Evolutionary conservation across 1,140 invertebrate genomes (phyloP), one percentile per base, ranked within the genome.

Genomic region (Coelopa frigida): DNA sequence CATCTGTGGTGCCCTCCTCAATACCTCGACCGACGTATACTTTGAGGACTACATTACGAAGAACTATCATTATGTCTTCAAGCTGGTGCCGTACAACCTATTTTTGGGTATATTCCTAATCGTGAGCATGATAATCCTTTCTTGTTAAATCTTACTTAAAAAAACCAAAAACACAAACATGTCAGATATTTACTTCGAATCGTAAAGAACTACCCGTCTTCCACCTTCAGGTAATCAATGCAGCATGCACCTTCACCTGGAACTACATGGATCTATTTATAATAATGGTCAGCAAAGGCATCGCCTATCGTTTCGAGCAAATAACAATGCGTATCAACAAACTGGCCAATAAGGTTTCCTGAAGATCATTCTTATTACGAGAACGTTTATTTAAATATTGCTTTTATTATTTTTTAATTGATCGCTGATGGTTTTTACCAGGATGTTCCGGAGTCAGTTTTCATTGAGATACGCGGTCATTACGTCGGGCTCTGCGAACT

Each of bases 181-280:
- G n/a, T n/a, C n/a, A n/a, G n/a, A n/a, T n/a, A n/a, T n/a, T n/a
- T n/a, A n/a, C n/a, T n/a, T n/a, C n/a, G n/a, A n/a, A n/a, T n/a
- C n/a, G n/a, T n/a, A n/a, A n/a, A n/a, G n/a, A n/a, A n/a, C n/a
- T n/a, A n/a, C n/a, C n/a, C n/a, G n/a, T n/a, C n/a, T n/a, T n/a
- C n/a, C n/a, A n/a, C n/a, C n/a, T n/a, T n/a, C n/a, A 67, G 63
- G 21, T 64, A 5, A 27, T 60, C 1, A 65, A 57, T 46, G 50
- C 56, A 7, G 41, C 54, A 6, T 61, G 58, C 12, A 85, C 83
- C 3, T 79, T 83, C 18, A 73, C 78, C 0, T 83, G 81, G 81
- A 82, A 81, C 55, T 83, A 79, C 40, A 80, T 76, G 31, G 81
- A 83, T 54, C 48, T 82, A 0, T 82, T 83, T 21, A 73, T 82